Conservation (phyloP, 1,140 invertebrate species). For the Hyposmocoma kahamanoa region DNA sequence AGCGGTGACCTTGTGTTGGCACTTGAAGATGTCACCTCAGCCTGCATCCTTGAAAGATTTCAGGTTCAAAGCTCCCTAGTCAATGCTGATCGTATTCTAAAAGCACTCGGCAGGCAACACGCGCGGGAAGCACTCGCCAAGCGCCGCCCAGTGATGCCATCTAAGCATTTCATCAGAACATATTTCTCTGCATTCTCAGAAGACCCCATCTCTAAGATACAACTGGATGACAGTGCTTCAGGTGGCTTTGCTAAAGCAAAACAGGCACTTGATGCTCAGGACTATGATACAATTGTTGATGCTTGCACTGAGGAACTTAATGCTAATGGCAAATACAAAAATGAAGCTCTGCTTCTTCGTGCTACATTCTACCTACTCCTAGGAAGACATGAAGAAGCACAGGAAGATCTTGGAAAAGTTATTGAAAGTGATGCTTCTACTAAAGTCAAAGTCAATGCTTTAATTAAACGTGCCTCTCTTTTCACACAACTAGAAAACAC, state of each 20-base stretch:
- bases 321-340: slow-evolving; percentile 63
- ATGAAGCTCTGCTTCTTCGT: slow-evolving; percentile 83
- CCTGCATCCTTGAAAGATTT: slow-evolving; percentile 93
- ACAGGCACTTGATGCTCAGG: slow-evolving; percentile 77
- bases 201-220: slow-evolving; percentile 79
- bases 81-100: slow-evolving; percentile 90
- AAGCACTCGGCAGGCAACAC: slow-evolving; percentile 82
- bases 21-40: slow-evolving; percentile 93
- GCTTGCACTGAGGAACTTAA: slow-evolving; percentile 87
- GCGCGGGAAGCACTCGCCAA: slow-evolving; percentile 81
- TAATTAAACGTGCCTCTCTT: slow-evolving; percentile 92
- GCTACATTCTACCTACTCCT: slow-evolving; percentile 88
- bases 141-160: slow-evolving; percentile 83
- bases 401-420: slow-evolving; percentile 81
- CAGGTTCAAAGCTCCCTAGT: slow-evolving; percentile 84
- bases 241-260: slow-evolving; percentile 80
- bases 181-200: slow-evolving; percentile 90
- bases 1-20: slow-evolving; percentile 84
- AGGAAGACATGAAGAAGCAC: slow-evolving; percentile 81
- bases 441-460: slow-evolving; percentile 85
- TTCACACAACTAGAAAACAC: slow-evolving; percentile 85
- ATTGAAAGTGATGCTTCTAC: slow-evolving; percentile 74
- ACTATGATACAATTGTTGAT: slow-evolving; percentile 86
- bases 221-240: slow-evolving; percentile 41
- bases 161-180: slow-evolving; percentile 87